Evolutionary conservation across 2,888 invertebrate genomes (phyloP).

Genomic region (Chirona hameri): DNA sequence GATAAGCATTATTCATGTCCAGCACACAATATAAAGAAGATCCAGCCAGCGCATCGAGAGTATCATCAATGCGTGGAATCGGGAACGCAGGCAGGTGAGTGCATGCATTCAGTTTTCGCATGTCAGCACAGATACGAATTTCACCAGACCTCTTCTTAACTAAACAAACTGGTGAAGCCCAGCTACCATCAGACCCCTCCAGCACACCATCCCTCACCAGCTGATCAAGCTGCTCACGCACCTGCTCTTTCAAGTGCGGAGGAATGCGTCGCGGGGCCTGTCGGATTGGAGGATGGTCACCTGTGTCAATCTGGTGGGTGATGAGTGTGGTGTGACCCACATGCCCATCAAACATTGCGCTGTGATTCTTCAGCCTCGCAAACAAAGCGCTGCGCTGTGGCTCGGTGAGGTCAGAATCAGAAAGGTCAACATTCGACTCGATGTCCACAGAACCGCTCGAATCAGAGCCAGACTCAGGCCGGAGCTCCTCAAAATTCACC

Average conservation of each 20-base stretch:
- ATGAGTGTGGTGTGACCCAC: neutral
- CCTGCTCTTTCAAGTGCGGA: neutral
- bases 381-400: neutral
- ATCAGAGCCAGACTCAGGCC: too few relatives aligned
- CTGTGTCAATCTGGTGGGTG: neutral
- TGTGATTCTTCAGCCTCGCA: neutral
- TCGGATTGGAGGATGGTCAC: neutral
- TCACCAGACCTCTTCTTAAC: neutral
- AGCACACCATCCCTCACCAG: too few relatives aligned
- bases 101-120: too few relatives aligned
- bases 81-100: too few relatives aligned
- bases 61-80: neutral
- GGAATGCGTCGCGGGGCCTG: neutral
- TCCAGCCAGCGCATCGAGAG: neutral
- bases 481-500: neutral
- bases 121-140: too few relatives aligned
- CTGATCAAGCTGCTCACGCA: neutral
- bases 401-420: neutral
- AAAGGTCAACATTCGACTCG: neutral
- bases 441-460: neutral
- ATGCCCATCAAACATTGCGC: neutral
- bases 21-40: neutral
- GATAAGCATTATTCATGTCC: too few relatives aligned
- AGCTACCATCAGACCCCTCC: neutral
- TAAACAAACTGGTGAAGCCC: neutral